Evolutionary conservation across 92 coral and sea anemone species (phyloP).

Genomic region (Phenganax subtilis): DNA sequence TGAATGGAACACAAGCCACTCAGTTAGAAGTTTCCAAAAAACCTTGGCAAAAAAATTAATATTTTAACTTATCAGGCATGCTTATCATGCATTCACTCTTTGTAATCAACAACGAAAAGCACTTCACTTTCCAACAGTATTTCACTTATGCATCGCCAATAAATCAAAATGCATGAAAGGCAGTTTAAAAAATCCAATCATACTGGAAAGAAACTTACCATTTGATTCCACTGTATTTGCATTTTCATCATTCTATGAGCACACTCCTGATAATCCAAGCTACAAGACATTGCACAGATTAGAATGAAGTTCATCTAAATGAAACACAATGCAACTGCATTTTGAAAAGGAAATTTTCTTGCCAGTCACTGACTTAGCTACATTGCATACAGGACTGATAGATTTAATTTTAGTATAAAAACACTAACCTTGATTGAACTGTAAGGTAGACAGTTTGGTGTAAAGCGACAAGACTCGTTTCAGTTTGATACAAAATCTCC

Average conservation of each 20-base stretch:
- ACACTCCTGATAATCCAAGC: conserved; percentile 91
- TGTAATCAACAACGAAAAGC: too few relatives aligned
- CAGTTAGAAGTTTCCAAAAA: too few relatives aligned
- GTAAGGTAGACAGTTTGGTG: conserved; percentile 89
- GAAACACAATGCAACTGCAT: neutral
- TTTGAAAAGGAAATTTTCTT: neutral
- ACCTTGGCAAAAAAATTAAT: too few relatives aligned
- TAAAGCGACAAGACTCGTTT: conserved; percentile 84
- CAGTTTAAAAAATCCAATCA: too few relatives aligned
- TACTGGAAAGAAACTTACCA: conserved; percentile 51
- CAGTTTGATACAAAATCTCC: conserved; percentile 89
- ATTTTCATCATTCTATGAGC: conserved; percentile 89
- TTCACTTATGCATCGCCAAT: too few relatives aligned
- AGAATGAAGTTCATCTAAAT: neutral
- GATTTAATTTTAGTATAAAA: neutral
- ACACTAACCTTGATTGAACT: conserved; percentile 82
- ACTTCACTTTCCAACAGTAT: too few relatives aligned
- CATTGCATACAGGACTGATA: neutral
- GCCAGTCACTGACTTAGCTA: neutral
- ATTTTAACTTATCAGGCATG: too few relatives aligned
- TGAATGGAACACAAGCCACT: too few relatives aligned
- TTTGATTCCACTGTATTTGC: conserved; percentile 77
- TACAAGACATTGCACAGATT: conserved; percentile 14
- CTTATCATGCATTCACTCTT: too few relatives aligned
- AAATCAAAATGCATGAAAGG: too few relatives aligned